Evolutionary conservation across 2,797 vertebrate genomes (phyloP).

Genomic region (Betta splendens): DNA sequence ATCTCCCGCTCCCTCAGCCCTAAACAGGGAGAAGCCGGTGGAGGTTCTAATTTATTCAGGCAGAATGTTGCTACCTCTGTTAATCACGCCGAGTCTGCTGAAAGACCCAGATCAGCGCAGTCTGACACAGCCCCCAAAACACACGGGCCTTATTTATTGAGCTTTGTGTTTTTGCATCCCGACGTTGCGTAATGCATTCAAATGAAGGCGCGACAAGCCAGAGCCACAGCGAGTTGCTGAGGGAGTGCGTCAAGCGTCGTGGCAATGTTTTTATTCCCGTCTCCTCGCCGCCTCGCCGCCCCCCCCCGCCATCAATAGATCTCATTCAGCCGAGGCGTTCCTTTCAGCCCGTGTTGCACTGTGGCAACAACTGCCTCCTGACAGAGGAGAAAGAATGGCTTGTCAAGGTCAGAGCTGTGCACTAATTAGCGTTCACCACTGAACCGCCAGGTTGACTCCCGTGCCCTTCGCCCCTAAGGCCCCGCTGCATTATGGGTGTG

Average conservation of each 20-base stretch:
- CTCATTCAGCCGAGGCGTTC: slow-evolving; percentile 72
- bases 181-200: slow-evolving; percentile 77
- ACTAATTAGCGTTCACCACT: slow-evolving; percentile 76
- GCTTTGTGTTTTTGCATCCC: slow-evolving; percentile 74
- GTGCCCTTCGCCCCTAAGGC: slow-evolving; percentile 71
- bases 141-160: slow-evolving; percentile 74
- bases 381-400: slow-evolving; percentile 63
- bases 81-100: slow-evolving; percentile 74
- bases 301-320: slow-evolving; percentile 74
- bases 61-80: slow-evolving; percentile 64
- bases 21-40: slow-evolving; percentile 48
- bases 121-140: slow-evolving; percentile 67
- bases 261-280: slow-evolving; percentile 69
- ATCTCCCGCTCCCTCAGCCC: slow-evolving; percentile 40
- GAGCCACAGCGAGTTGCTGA: slow-evolving; percentile 69
- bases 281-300: slow-evolving; percentile 69
- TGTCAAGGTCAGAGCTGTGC: slow-evolving; percentile 78
- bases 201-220: slow-evolving; percentile 74
- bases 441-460: slow-evolving; percentile 67
- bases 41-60: slow-evolving; percentile 78
- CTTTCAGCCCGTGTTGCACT: slow-evolving; percentile 63
- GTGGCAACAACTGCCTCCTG: slow-evolving; percentile 69
- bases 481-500: slow-evolving; percentile 50
- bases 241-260: slow-evolving; percentile 70
- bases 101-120: slow-evolving; percentile 65